Percentiles rank a stretch among this genome's conserved stretches.
Evolutionary conservation across 2,888 invertebrate genomes (phyloP).

Genomic region (Panopea generosa): DNA sequence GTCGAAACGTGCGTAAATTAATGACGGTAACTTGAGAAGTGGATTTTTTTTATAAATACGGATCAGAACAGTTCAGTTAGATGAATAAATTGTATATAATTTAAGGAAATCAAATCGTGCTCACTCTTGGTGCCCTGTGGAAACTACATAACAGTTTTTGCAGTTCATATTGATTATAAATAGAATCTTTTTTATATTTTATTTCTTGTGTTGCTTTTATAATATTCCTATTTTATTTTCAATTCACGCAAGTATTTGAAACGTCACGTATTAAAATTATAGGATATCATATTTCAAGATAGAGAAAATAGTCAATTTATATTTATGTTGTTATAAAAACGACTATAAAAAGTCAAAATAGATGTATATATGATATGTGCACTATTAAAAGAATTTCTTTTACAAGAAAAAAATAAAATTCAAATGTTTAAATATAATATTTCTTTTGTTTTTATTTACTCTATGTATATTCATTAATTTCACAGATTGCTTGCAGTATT

Average conservation of each 20-base stretch:
- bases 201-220: constrained; percentile 24
- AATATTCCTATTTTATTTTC: constrained; percentile 15
- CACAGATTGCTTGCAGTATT: too few relatives aligned
- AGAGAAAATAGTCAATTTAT: neutral
- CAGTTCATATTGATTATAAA: constrained; percentile 4
- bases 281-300: constrained; percentile 1
- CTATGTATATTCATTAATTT: too few relatives aligned
- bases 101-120: constrained; percentile 8
- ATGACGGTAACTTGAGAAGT: too few relatives aligned
- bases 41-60: too few relatives aligned
- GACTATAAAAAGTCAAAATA: neutral
- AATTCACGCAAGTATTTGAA: constrained; percentile 8
- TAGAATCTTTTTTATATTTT: constrained; percentile 7
- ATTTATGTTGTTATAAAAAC: constrained; percentile 30
- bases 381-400: constrained; percentile 15
- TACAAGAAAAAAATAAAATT: constrained; percentile 21
- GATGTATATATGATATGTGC: constrained; percentile 27
- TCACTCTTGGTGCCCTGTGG: constrained; percentile 21
- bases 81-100: constrained; percentile 1
- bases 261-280: neutral
- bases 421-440: too few relatives aligned
- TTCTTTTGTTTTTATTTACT: too few relatives aligned
- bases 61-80: too few relatives aligned
- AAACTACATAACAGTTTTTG: neutral
- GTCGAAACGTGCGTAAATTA: too few relatives aligned